Percentiles rank a stretch among this genome's conserved stretches.
phyloP scores from a whole-genome alignment of 2,113 vertebrate species.

The Sylvietta virens region DNA sequence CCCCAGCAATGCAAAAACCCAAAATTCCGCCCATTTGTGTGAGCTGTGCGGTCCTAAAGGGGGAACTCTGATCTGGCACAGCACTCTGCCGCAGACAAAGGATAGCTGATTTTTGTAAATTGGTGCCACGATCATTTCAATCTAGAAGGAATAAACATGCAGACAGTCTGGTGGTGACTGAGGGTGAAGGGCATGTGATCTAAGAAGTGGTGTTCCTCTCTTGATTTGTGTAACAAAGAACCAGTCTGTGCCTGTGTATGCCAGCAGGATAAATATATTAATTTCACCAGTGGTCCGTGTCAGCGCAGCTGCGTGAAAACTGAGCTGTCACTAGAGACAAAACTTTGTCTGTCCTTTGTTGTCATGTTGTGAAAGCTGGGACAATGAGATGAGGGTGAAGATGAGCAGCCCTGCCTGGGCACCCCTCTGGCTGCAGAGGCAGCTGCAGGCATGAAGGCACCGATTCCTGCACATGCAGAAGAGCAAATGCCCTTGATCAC shows the following conservation, averaged over 20 bases:
- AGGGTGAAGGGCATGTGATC: background rate
- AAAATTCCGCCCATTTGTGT: background rate
- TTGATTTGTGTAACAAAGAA: background rate
- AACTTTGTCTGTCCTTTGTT: constrained; percentile 35
- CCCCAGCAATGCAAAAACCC: background rate
- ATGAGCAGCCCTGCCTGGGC: background rate
- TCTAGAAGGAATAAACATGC: background rate
- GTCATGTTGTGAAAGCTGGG: background rate
- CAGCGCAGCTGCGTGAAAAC: background rate
- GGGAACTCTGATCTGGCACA: background rate
- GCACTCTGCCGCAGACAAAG: background rate
- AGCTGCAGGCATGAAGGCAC: background rate
- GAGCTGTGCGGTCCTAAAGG: background rate
- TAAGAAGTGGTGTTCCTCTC: background rate
- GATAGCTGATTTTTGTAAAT: background rate
- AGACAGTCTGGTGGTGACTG: background rate
- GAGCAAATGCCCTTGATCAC: background rate
- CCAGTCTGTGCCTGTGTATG: background rate
- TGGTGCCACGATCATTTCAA: fast-evolving
- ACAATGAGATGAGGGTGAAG: background rate
- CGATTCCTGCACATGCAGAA: background rate
- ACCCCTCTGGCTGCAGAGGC: background rate
- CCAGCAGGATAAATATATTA: background rate
- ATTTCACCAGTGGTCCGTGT: background rate
- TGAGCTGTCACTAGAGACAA: constrained; percentile 14